phyloP scores from a whole-genome alignment of 2,888 invertebrate genomes.

The Sicus ferrugineus region DNA sequence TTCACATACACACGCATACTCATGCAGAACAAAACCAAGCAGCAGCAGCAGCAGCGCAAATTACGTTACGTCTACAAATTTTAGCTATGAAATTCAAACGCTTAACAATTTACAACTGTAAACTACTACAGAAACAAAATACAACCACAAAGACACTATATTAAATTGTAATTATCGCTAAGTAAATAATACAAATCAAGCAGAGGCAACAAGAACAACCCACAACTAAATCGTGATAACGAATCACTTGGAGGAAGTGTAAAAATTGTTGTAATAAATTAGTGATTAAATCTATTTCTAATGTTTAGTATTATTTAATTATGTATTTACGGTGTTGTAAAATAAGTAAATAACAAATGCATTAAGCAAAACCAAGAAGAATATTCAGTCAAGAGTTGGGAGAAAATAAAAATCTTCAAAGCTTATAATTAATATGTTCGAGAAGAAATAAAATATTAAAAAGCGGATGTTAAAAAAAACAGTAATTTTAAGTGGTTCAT shows the following conservation, averaged over 20 bases:
- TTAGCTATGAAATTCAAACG: no score
- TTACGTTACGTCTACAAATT: no score
- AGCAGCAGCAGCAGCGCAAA: no score
- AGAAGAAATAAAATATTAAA: no score
- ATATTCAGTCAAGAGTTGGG: neutral
- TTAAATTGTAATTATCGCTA: neutral
- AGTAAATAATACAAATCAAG: neutral
- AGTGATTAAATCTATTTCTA: constrained; percentile 21
- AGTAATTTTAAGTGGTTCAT: no score
- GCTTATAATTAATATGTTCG: neutral
- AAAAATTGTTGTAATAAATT: constrained; percentile 15
- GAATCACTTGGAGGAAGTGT: neutral
- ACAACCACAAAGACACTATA: no score
- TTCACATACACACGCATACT: no score
- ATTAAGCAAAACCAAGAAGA: neutral
- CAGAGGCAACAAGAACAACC: neutral
- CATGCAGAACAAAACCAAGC: no score
- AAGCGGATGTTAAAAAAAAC: no score
- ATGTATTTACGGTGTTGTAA: neutral
- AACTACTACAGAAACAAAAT: no score
- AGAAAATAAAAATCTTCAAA: neutral
- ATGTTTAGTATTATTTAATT: constrained; percentile 5
- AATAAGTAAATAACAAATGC: neutral
- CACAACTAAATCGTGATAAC: constrained; percentile 12
- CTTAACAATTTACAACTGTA: no score